Evolutionary conservation across 2,888 invertebrate genomes (phyloP).

Genomic region (Lepidocyrtinus sp.): DNA sequence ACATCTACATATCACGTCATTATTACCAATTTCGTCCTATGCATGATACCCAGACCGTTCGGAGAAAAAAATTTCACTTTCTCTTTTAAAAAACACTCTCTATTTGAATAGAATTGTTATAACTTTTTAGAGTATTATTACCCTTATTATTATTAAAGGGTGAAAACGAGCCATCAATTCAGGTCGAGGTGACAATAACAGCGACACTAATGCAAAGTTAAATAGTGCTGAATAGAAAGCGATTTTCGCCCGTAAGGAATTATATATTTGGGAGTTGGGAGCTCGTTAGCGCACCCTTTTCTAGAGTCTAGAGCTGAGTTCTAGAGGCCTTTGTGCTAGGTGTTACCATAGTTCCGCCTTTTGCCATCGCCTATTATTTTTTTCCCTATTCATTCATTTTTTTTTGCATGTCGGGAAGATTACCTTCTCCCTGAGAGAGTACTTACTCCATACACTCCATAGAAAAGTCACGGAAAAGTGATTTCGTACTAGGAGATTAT

Average conservation of each 20-base stretch:
- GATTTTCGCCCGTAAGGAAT: constrained; percentile 20
- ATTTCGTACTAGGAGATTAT: neutral
- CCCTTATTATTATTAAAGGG: constrained; percentile 12
- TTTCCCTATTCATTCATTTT: constrained; percentile 28
- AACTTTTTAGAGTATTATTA: constrained; percentile 13
- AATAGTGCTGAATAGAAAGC: constrained; percentile 28
- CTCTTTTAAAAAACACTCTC: no score
- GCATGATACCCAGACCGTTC: no score
- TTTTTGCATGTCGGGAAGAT: constrained; percentile 30
- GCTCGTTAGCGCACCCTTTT: constrained; percentile 41
- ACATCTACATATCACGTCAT: constrained; percentile 28
- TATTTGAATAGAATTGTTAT: no score
- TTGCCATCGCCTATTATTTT: constrained; percentile 17
- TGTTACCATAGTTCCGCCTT: constrained; percentile 6
- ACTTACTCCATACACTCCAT: neutral
- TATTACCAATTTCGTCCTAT: no score
- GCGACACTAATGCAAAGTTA: constrained; percentile 37
- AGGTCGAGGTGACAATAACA: constrained; percentile 53
- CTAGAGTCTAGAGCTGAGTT: neutral
- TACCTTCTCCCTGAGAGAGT: neutral
- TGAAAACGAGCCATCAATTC: constrained; percentile 36
- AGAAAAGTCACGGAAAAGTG: neutral
- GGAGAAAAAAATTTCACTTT: constrained; percentile 27
- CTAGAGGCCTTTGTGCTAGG: constrained; percentile 8
- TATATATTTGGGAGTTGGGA: constrained; percentile 24